phyloP scores from a whole-genome alignment of 2,113 vertebrate species.

The Aegypius monachus region DNA sequence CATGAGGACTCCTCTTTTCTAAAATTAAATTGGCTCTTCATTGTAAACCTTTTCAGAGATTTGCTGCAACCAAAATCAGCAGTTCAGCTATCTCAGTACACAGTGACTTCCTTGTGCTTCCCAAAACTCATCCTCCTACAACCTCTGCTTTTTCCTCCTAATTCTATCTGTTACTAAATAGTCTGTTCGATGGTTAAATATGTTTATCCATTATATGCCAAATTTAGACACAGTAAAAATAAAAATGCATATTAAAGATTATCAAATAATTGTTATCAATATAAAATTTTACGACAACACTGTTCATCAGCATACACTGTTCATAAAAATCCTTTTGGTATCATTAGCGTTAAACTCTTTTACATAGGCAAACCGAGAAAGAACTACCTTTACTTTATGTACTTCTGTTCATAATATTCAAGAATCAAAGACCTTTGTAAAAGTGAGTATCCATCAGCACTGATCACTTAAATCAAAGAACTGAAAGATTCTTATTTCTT shows the following conservation, averaged over 20 bases:
- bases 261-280: neutral
- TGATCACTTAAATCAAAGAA: neutral
- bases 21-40: neutral
- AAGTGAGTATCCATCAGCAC: neutral
- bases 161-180: neutral
- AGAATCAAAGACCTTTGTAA: neutral
- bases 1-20: neutral
- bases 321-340: neutral
- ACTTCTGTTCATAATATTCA: neutral
- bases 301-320: neutral
- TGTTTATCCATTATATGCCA: neutral
- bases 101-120: neutral
- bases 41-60: neutral
- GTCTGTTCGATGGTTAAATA: neutral
- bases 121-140: neutral
- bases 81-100: neutral
- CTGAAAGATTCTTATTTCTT: neutral
- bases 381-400: neutral
- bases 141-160: neutral
- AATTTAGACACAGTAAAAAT: neutral
- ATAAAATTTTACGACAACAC: neutral
- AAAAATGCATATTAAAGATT: neutral
- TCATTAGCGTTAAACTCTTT: neutral
- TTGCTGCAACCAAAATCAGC: neutral
- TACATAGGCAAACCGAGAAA: neutral